Conservation (phyloP, 2,888 invertebrate species). For the Mesorhabditis belari region DNA sequence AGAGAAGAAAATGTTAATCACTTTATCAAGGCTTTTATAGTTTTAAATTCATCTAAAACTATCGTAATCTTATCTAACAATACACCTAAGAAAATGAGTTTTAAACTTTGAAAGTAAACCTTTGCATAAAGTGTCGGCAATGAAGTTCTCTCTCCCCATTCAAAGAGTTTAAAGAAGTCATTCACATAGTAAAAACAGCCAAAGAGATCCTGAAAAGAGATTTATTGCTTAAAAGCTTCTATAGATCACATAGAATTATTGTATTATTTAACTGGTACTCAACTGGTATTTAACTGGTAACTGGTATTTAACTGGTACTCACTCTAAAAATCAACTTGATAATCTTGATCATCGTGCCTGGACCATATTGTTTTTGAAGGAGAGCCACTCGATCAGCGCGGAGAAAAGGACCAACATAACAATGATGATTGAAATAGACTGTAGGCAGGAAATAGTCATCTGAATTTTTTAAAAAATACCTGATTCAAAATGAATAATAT, state of each 20-base stretch:
- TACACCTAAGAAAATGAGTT: too few relatives aligned
- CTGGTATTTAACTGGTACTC: too few relatives aligned
- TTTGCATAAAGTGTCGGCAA: not conserved
- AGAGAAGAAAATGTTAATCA: not conserved
- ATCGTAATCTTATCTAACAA: too few relatives aligned
- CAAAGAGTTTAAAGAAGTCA: not conserved
- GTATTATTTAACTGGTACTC: too few relatives aligned
- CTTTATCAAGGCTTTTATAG: not conserved
- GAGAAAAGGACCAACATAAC: not conserved
- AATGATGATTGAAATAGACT: not conserved
- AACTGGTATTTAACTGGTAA: too few relatives aligned
- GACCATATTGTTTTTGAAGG: not conserved
- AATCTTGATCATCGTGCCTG: not conserved
- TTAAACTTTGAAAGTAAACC: too few relatives aligned
- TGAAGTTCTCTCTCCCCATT: not conserved
- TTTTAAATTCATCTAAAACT: not conserved
- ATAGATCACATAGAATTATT: too few relatives aligned
- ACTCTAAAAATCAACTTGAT: not conserved
- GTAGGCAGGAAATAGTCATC: not conserved
- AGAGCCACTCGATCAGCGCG: not conserved
- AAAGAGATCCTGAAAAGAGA: not conserved
- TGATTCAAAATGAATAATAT: too few relatives aligned
- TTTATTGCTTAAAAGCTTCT: not conserved
- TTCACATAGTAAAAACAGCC: not conserved
- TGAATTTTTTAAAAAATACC: too few relatives aligned